Conservation (phyloP, 1,140 invertebrate genomes). For the Nasonia longicornis region DNA sequence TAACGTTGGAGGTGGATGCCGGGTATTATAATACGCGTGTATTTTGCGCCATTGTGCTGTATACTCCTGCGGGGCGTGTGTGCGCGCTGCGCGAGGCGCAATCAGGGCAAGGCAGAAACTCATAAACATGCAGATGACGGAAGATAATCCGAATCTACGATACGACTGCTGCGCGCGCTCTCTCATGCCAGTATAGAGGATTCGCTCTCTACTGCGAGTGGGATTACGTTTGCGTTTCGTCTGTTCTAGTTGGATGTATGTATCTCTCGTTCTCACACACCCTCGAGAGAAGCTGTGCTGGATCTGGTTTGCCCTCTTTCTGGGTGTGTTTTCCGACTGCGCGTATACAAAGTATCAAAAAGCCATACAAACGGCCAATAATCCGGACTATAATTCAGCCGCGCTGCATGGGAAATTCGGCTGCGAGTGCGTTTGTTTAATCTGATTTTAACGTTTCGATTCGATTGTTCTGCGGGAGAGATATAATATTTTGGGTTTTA, state of each 20-base stretch:
- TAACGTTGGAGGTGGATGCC: background rate
- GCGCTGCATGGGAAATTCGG: background rate
- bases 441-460: slow-evolving; percentile 33
- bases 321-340: background rate
- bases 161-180: slow-evolving; percentile 41
- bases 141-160: slow-evolving; percentile 63
- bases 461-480: slow-evolving; percentile 5
- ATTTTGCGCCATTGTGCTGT: slow-evolving; percentile 39
- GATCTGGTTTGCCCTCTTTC: background rate
- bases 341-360: slow-evolving; percentile 33
- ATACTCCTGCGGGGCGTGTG: background rate
- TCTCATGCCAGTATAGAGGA: slow-evolving; percentile 45
- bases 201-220: slow-evolving; percentile 49
- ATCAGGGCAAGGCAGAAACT: slow-evolving; percentile 54
- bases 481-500: background rate
- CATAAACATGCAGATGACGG: slow-evolving; percentile 64
- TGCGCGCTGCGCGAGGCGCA: slow-evolving; percentile 37
- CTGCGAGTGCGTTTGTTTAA: background rate
- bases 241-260: slow-evolving; percentile 48
- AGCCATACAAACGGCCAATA: slow-evolving; percentile 33
- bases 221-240: slow-evolving; percentile 61
- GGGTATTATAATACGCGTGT: background rate
- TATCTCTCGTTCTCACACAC: slow-evolving; percentile 23
- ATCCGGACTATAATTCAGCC: slow-evolving; percentile 23
- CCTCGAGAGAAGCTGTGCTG: background rate